Evolutionary conservation across 1,140 invertebrate genomes (phyloP).

Genomic region (Drosophila arawakana): DNA sequence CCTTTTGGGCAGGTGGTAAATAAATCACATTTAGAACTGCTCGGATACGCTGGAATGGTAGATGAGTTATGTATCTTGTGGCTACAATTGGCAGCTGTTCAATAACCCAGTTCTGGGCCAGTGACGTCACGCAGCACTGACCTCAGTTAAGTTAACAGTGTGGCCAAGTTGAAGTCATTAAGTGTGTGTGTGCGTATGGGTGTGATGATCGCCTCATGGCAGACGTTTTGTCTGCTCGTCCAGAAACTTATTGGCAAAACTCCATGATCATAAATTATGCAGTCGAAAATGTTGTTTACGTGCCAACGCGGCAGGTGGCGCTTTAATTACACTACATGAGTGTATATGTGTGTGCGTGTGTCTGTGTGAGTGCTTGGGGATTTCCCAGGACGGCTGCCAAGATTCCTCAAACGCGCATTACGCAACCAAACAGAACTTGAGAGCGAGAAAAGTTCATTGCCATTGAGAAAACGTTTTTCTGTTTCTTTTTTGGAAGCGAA

Average conservation of each 20-base stretch:
- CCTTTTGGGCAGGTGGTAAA: constrained; percentile 32
- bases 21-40: constrained; percentile 49
- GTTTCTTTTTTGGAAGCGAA: constrained; percentile 74
- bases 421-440: constrained; percentile 67
- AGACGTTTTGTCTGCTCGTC: constrained; percentile 65
- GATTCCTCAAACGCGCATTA: constrained; percentile 68
- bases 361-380: constrained; percentile 44
- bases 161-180: constrained; percentile 62
- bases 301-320: constrained; percentile 69
- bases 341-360: constrained; percentile 4
- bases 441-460: constrained; percentile 58
- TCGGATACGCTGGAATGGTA: constrained; percentile 10
- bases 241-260: constrained; percentile 80
- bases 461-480: constrained; percentile 59
- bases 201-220: constrained; percentile 22
- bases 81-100: constrained; percentile 77
- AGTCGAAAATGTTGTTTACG: constrained; percentile 73
- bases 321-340: constrained; percentile 67
- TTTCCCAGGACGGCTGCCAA: constrained; percentile 73
- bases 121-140: constrained; percentile 59
- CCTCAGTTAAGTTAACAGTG: constrained; percentile 61
- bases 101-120: constrained; percentile 63
- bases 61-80: constrained; percentile 1
- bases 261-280: constrained; percentile 82
- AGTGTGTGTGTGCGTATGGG: constrained; percentile 24